Evolutionary conservation across 2,888 invertebrate species (phyloP).

Genomic region (Gasteruption jaculator): DNA sequence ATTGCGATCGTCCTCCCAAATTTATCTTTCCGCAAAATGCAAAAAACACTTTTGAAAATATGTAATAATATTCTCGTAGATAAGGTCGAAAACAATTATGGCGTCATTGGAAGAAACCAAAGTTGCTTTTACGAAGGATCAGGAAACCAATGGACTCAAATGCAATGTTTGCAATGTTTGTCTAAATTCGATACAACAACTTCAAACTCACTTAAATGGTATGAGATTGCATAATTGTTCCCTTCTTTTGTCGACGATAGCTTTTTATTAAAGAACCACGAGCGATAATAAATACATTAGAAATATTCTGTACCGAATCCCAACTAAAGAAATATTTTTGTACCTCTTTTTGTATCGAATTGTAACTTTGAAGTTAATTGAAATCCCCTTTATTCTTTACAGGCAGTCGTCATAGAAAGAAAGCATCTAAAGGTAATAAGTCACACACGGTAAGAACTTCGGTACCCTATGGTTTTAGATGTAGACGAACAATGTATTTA

Average conservation of each 20-base stretch:
- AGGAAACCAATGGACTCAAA: slow-evolving; percentile 46
- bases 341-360: not conserved
- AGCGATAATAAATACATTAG: too few species aligned
- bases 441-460: slow-evolving; percentile 33
- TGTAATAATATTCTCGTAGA: too few species aligned
- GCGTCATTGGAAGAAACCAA: slow-evolving; percentile 46
- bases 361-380: not conserved
- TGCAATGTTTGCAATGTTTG: slow-evolving; percentile 53
- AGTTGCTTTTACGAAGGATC: slow-evolving; percentile 44
- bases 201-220: slow-evolving; percentile 51
- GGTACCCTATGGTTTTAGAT: slow-evolving; percentile 38
- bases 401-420: slow-evolving; percentile 49
- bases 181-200: slow-evolving; percentile 53
- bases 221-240: too few species aligned
- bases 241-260: too few species aligned
- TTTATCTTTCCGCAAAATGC: too few species aligned
- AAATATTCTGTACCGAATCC: too few species aligned
- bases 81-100: slow-evolving; percentile 47
- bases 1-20: too few species aligned
- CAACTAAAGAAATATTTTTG: not conserved
- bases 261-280: not conserved
- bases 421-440: slow-evolving; percentile 48
- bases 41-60: too few species aligned
- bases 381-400: slow-evolving; percentile 18
- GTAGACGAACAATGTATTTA: slow-evolving; percentile 40